A percentile compares a stretch with the other conserved stretches of the same genome.
These are phyloP conservation scores for Limnephilus lunatus DNA, from an alignment of 2,888 invertebrate species.

Conservation along the genomic window DNA sequence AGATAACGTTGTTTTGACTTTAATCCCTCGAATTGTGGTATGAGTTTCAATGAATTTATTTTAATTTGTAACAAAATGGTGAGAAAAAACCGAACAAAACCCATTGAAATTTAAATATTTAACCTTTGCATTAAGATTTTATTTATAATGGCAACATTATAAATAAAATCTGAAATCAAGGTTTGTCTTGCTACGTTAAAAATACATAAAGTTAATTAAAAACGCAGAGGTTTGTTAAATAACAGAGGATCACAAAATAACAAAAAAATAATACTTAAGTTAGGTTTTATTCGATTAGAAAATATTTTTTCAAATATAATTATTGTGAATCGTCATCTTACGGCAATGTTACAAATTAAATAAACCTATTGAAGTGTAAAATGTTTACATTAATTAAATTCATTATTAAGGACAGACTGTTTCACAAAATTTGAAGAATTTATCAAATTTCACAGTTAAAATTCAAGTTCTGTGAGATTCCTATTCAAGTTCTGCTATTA, in stretches of 20 bases:
- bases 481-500: no score
- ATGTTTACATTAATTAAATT: background rate
- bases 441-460: no score
- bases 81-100: background rate
- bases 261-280: background rate
- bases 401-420: background rate
- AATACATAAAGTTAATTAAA: background rate
- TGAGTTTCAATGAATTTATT: background rate
- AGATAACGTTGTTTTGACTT: no score
- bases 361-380: background rate
- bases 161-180: background rate
- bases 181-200: background rate
- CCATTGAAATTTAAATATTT: background rate
- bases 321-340: background rate
- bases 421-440: no score
- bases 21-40: background rate
- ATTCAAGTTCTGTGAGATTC: no score
- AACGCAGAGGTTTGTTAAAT: background rate
- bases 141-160: background rate
- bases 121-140: background rate
- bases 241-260: conserved; percentile 2
- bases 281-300: background rate
- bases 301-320: background rate
- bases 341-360: conserved; percentile 23
- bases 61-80: background rate